These are phyloP conservation scores for Pelusios castaneus DNA, from an alignment of 2,113 vertebrate species.

Conservation along the genomic window DNA sequence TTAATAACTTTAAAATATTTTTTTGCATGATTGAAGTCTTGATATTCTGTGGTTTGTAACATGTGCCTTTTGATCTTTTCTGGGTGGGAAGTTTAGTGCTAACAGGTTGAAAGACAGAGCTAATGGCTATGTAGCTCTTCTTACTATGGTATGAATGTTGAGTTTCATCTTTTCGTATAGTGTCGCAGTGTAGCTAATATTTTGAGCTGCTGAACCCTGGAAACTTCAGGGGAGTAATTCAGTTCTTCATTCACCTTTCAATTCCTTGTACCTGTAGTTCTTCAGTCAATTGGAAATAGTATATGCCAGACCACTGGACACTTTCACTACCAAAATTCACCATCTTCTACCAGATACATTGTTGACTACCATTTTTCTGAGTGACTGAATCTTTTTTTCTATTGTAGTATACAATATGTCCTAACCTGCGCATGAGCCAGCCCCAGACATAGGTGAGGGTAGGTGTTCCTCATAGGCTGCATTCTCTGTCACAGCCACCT, in stretches of 20 bases:
- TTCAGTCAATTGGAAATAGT: neutral
- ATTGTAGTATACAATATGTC: neutral
- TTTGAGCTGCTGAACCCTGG: neutral
- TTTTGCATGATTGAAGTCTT: neutral
- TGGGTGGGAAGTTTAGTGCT: neutral
- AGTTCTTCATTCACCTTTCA: neutral
- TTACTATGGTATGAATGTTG: neutral
- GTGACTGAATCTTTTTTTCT: neutral
- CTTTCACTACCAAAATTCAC: neutral
- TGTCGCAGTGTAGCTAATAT: rapidly evolving
- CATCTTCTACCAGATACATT: neutral
- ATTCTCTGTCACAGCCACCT: neutral
- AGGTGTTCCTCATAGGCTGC: neutral
- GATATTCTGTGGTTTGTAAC: neutral
- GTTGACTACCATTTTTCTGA: neutral
- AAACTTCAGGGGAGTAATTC: neutral
- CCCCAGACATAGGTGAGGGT: neutral
- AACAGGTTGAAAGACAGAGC: neutral
- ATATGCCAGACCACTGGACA: neutral
- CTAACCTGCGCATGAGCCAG: neutral
- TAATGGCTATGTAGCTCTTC: neutral
- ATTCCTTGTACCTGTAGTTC: slow-evolving; percentile 15
- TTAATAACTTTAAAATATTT: neutral
- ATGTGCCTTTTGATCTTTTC: neutral
- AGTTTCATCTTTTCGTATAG: neutral